These are phyloP conservation scores for Conus canariensis DNA, from an alignment of 2,888 invertebrate species.

Conservation along the genomic window DNA sequence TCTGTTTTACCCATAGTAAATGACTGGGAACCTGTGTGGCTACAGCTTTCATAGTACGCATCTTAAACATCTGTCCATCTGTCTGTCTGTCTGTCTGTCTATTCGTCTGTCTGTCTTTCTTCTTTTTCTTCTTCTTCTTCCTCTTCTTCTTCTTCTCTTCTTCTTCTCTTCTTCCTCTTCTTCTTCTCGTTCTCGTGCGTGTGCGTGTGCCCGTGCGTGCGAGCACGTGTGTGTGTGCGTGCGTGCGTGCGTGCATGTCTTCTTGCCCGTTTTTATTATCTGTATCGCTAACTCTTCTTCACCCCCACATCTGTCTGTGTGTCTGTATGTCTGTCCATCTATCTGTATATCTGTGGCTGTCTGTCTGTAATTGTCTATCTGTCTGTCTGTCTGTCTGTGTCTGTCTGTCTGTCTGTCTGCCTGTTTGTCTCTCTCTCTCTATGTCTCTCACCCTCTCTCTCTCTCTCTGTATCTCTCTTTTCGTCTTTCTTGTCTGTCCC, in stretches of 20 bases:
- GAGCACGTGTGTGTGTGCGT: too few relatives aligned
- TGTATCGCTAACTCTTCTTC: too few relatives aligned
- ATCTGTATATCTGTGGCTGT: not conserved
- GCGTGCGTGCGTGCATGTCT: too few relatives aligned
- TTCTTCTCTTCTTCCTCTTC: not conserved
- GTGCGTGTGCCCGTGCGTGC: too few relatives aligned
- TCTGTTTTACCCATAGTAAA: too few relatives aligned
- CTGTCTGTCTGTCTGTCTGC: not conserved
- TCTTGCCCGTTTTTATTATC: not conserved
- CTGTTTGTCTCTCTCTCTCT: conserved; percentile 2
- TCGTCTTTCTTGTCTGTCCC: not conserved
- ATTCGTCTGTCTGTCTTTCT: not conserved
- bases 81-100: too few relatives aligned
- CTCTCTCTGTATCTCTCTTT: not conserved
- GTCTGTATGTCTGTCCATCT: too few relatives aligned
- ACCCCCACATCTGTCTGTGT: too few relatives aligned
- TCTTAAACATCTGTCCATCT: too few relatives aligned
- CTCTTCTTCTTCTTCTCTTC: not conserved
- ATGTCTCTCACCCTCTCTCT: not conserved
- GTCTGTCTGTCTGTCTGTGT: not conserved
- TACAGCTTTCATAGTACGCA: too few relatives aligned
- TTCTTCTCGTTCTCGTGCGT: not conserved
- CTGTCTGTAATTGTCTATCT: not conserved
- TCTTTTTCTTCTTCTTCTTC: not conserved
- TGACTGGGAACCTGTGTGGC: too few relatives aligned